These are phyloP conservation scores for Scolopax rusticola DNA, from an alignment of 2,797 vertebrate species.

Conservation along the genomic window DNA sequence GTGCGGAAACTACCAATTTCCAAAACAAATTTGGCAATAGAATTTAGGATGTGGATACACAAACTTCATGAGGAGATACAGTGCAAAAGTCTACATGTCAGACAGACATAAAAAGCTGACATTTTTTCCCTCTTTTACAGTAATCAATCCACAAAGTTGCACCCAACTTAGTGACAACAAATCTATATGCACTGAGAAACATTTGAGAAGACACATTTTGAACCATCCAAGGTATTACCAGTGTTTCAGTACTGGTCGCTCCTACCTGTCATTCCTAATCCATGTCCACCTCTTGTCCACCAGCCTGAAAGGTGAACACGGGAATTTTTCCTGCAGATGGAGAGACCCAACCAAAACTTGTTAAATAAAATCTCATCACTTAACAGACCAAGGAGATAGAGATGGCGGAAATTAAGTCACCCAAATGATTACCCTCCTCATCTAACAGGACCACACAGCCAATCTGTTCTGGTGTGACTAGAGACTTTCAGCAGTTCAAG, in stretches of 20 bases:
- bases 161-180: not conserved
- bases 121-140: not conserved
- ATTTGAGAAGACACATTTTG: not conserved
- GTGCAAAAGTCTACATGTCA: not conserved
- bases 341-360: not conserved
- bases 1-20: not conserved
- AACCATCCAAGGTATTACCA: not conserved
- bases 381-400: not conserved
- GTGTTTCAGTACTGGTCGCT: not conserved
- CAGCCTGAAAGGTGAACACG: not conserved
- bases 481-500: not conserved
- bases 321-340: accelerated
- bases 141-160: not conserved
- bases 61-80: not conserved
- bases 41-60: not conserved
- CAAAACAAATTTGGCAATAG: not conserved
- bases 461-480: not conserved
- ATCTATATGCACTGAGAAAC: not conserved
- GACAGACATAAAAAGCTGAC: not conserved
- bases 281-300: not conserved
- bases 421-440: not conserved
- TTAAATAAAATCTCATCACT: not conserved
- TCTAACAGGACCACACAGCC: not conserved
- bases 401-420: not conserved
- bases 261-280: not conserved